Evolutionary conservation across 23 tunicate species (phyloP).

Genomic region (Botrylloides violaceus): DNA sequence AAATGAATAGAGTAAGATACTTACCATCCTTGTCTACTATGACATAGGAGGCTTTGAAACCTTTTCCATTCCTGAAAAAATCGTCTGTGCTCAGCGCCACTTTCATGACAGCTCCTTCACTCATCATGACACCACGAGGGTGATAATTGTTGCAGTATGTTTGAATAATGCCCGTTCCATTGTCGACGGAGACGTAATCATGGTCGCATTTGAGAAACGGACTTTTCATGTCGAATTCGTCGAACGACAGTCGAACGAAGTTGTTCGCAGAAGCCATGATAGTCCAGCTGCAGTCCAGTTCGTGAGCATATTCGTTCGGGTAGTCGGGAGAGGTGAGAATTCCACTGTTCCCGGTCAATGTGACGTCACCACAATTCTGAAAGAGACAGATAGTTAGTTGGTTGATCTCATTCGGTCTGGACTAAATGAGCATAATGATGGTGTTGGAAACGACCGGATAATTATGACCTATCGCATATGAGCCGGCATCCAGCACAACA

Average conservation of each 20-base stretch:
- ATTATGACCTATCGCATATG: too few species aligned
- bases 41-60: conserved; percentile 7
- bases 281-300: neutral
- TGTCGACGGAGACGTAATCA: neutral
- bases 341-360: conserved; percentile 1
- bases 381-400: too few species aligned
- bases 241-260: neutral
- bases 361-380: neutral
- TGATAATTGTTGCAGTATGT: neutral
- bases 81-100: neutral
- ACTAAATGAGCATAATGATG: too few species aligned
- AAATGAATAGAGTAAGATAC: neutral
- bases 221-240: neutral
- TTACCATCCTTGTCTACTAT: conserved; percentile 4
- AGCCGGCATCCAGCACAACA: too few species aligned
- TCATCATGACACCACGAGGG: neutral
- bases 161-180: neutral
- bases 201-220: neutral
- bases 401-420: too few species aligned
- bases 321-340: neutral
- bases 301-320: neutral
- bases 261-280: neutral
- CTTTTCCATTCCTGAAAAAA: conserved; percentile 15
- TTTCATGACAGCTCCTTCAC: neutral
- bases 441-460: too few species aligned